phyloP scores from a whole-genome alignment of 2,888 invertebrate species.

The Chironomus riparius region DNA sequence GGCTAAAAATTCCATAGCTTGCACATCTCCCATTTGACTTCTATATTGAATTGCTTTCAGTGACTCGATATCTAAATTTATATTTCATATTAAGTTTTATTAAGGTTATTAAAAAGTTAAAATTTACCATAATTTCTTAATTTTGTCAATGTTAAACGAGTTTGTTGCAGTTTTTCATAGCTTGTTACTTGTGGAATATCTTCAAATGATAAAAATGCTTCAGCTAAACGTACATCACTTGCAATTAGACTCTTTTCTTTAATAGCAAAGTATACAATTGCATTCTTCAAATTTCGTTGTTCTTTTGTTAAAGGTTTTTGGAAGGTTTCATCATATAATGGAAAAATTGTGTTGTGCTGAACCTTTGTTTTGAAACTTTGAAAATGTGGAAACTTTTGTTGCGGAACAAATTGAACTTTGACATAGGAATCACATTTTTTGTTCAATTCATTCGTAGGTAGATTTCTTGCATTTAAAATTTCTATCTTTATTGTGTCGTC shows the following conservation, averaged over 20 bases:
- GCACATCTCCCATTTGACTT: not conserved
- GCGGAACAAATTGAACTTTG: not conserved
- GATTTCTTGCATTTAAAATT: conserved; percentile 12
- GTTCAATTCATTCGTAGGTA: not conserved
- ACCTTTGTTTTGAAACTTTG: not conserved
- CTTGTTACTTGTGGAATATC: not conserved
- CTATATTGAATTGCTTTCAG: conserved; percentile 3
- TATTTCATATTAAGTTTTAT: no score
- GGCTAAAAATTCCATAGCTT: not conserved
- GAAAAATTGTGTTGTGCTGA: not conserved
- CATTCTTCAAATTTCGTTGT: not conserved
- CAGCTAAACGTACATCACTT: not conserved
- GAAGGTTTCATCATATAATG: conserved; percentile 1
- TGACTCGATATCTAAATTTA: not conserved
- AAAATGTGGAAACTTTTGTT: not conserved
- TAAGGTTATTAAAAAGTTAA: no score
- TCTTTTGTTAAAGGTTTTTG: not conserved
- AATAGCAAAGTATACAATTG: not conserved
- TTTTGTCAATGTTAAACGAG: conserved; percentile 10
- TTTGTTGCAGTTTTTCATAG: not conserved
- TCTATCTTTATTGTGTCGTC: not conserved
- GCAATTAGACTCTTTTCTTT: not conserved
- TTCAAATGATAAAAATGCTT: conserved; percentile 1
- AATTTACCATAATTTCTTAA: not conserved
- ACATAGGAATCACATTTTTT: conserved; percentile 10